A percentile compares a stretch with the other conserved stretches of the same genome.
Conservation (phyloP, 2,888 invertebrate genomes). For the Hemicrepidius hirtus region DNA sequence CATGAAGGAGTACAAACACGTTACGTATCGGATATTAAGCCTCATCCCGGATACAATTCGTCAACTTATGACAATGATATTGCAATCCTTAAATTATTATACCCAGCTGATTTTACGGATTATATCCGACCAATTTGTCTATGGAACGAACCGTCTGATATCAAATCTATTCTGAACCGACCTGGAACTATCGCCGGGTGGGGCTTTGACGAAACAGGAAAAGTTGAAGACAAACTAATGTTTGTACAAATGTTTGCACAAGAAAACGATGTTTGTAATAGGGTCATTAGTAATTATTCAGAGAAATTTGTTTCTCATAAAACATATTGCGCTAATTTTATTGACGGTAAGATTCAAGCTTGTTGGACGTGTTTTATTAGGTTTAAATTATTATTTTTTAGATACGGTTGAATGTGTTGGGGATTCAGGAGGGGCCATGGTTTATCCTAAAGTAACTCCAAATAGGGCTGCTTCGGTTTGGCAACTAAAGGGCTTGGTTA, state of each 20-base stretch:
- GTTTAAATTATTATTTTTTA: constrained; percentile 31
- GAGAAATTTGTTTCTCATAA: constrained; percentile 73
- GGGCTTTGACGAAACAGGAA: constrained; percentile 41
- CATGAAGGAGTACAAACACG: constrained; percentile 68
- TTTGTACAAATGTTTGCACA: constrained; percentile 67
- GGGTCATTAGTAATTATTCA: constrained; percentile 77
- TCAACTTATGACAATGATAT: constrained; percentile 66
- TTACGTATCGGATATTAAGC: constrained; percentile 64
- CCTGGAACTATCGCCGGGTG: constrained; percentile 60
- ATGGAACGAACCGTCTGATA: constrained; percentile 62
- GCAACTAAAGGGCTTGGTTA: constrained; percentile 74
- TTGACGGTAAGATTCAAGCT: constrained; percentile 44
- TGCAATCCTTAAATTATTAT: constrained; percentile 64
- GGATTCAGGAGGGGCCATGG: constrained; percentile 44
- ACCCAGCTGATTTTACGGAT: constrained; percentile 64
- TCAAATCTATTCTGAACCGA: constrained; percentile 30
- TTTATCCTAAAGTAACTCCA: constrained; percentile 55
- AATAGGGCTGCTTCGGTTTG: constrained; percentile 59
- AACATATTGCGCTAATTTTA: constrained; percentile 37
- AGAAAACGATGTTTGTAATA: constrained; percentile 75
- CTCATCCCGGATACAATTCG: constrained; percentile 66
- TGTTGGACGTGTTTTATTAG: too few relatives aligned
- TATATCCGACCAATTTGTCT: constrained; percentile 68
- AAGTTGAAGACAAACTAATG: constrained; percentile 39
- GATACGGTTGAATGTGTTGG: constrained; percentile 41